These are phyloP conservation scores for Boloria euphrosyne DNA, from an alignment of 2,888 invertebrate species.

Conservation along the genomic window DNA sequence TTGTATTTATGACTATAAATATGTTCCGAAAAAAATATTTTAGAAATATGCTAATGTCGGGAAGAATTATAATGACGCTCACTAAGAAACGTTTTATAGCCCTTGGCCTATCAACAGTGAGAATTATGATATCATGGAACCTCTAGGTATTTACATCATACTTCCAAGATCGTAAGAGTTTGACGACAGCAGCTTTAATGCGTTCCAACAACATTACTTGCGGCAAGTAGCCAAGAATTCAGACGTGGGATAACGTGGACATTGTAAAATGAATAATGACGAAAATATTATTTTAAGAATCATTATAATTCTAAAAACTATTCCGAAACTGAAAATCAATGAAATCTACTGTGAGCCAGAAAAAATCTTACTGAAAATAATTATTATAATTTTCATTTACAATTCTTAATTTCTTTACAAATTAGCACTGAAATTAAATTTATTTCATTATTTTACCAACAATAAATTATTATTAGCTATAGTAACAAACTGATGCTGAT, in stretches of 20 bases:
- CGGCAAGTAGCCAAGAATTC: slow-evolving; percentile 28
- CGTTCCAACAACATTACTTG: slow-evolving; percentile 18
- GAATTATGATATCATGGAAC: slow-evolving; percentile 20
- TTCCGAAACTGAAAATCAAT: slow-evolving; percentile 15
- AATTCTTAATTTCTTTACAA: too few relatives aligned
- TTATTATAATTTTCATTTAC: too few relatives aligned
- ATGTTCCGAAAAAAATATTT: slow-evolving; percentile 53
- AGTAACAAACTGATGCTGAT: too few relatives aligned
- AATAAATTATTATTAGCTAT: too few relatives aligned
- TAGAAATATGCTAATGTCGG: slow-evolving; percentile 63
- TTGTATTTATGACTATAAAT: too few relatives aligned
- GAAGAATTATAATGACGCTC: slow-evolving; percentile 73
- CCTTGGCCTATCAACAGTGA: slow-evolving; percentile 13
- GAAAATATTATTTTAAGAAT: background rate
- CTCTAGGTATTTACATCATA: slow-evolving; percentile 31
- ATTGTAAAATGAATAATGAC: slow-evolving; percentile 12
- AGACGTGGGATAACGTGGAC: slow-evolving; percentile 17
- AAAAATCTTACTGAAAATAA: too few relatives aligned
- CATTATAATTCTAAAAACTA: background rate
- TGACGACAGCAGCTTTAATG: slow-evolving; percentile 18
- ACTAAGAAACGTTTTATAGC: slow-evolving; percentile 44
- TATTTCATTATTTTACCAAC: too few relatives aligned
- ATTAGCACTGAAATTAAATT: too few relatives aligned
- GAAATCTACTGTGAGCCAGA: background rate
- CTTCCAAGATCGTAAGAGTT: slow-evolving; percentile 21